Base-by-base conservation (phyloP, 2,113 vertebrate species). In the Hirundichthys speculiger region DNA sequence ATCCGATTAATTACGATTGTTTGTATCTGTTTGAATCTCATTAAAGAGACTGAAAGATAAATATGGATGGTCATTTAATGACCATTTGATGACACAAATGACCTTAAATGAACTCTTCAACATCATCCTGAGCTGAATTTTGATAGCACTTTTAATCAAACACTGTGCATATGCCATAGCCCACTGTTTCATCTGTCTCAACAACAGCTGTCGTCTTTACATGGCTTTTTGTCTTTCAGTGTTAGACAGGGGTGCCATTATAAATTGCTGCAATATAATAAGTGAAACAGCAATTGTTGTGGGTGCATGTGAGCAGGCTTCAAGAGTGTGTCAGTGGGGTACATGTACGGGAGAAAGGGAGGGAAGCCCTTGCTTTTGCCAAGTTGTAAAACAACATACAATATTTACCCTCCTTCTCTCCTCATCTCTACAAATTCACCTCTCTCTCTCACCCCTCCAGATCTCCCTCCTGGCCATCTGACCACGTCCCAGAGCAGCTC, bases 341-440 rank as follows among this genome's bases (percentile, higher is more conserved):
- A 66, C 49, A 56, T 50, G 61, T 27, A 69, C 8, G 49, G 2
- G 59, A 21, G 22, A 41, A 50, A 63, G 18, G 59, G 13, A 69
- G 76, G 81, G 68, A 78, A 86, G 43, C 74, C 75, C 78, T 59
- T 16, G 25, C 56, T 73, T 85, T 70, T 71, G 53, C 77, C 84
- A 85, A 82, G 84, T 73, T 80, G 83, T 84, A 82, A 81, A 88
- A 79, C 45, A 62, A 58, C 11, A 73, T 89, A 56, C 64, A 89
- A 84, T 83, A 89, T 90, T 87, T 57, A 42, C 40, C 16, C 51
- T 27, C 27, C 12, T 24, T 47, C 76, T 66, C 39, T 24, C 16
- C n/a, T n/a, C n/a, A n/a, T n/a, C 15, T 52, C 13, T 21, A 45
- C 49, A 56, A 39, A 64, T 60, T 47, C 10, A 13, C 16, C 48